A percentile compares a stretch with the other conserved stretches of the same genome.
Evolutionary conservation across 1,140 invertebrate species (phyloP).

Genomic region (Lepidurus arcticus): DNA sequence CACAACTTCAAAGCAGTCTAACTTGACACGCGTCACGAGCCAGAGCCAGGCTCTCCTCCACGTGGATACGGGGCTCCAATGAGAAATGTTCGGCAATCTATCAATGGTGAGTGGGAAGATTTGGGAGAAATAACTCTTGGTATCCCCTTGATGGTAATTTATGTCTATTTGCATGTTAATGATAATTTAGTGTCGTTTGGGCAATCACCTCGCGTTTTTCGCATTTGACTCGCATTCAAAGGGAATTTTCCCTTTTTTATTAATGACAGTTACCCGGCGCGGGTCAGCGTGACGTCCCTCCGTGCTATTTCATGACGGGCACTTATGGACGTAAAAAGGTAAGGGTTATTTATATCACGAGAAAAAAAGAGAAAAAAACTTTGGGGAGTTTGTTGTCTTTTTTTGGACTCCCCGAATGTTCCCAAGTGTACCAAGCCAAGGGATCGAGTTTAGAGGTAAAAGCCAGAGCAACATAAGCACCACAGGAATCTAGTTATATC

Average conservation of each 20-base stretch:
- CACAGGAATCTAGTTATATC: neutral
- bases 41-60: neutral
- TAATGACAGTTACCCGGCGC: neutral
- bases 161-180: slow-evolving; percentile 22
- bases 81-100: neutral
- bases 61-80: neutral
- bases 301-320: neutral
- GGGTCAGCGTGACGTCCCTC: slow-evolving; percentile 10
- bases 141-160: slow-evolving; percentile 11
- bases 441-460: neutral
- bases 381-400: neutral
- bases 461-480: neutral
- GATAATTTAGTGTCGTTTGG: slow-evolving; percentile 15
- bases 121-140: neutral
- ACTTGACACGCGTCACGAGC: neutral
- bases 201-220: neutral
- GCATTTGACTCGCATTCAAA: neutral
- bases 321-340: slow-evolving; percentile 8
- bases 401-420: neutral
- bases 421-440: neutral
- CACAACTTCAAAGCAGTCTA: neutral
- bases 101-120: neutral
- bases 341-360: slow-evolving; percentile 3
- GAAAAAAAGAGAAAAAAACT: neutral
- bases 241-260: neutral